phyloP scores from a whole-genome alignment of 2,888 invertebrate genomes.

The Miltochrista miniata region DNA sequence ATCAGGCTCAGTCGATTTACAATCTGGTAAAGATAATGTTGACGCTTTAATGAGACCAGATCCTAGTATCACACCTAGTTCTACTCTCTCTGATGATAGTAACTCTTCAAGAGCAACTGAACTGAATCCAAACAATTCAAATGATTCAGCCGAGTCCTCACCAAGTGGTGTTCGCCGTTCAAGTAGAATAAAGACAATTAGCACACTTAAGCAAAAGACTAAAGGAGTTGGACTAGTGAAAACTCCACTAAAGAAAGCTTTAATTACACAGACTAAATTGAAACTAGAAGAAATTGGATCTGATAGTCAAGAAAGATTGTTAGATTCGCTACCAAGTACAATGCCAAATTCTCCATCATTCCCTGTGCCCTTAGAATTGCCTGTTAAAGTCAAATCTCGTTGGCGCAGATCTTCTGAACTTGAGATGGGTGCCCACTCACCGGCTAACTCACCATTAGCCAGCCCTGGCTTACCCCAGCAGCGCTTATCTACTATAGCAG shows the following conservation, averaged over 20 bases:
- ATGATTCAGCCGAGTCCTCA: constrained; percentile 77
- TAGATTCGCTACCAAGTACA: constrained; percentile 48
- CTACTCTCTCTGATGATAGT: constrained; percentile 75
- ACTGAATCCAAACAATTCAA: constrained; percentile 61
- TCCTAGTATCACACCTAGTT: constrained; percentile 75
- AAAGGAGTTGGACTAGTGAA: constrained; percentile 87
- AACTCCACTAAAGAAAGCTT: constrained; percentile 75
- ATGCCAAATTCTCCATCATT: constrained; percentile 71
- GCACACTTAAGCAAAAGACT: constrained; percentile 86
- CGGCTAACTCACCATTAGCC: constrained; percentile 66
- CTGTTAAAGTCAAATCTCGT: constrained; percentile 91
- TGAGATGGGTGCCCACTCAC: constrained; percentile 84
- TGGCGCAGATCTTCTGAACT: constrained; percentile 91
- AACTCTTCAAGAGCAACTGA: constrained; percentile 71
- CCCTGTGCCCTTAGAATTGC: constrained; percentile 83
- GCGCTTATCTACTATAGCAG: constrained; percentile 51
- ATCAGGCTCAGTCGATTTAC: constrained; percentile 51
- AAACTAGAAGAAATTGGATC: constrained; percentile 84
- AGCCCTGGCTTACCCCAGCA: constrained; percentile 65
- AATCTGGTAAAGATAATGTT: constrained; percentile 50
- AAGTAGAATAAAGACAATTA: constrained; percentile 90
- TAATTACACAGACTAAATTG: constrained; percentile 77
- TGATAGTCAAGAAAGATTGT: constrained; percentile 74
- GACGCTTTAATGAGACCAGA: constrained; percentile 64
- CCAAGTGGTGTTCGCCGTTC: constrained; percentile 87